Percentiles rank a stretch among this genome's conserved stretches.
Conservation (phyloP, 1,140 invertebrate species). For the Atta colombica region DNA sequence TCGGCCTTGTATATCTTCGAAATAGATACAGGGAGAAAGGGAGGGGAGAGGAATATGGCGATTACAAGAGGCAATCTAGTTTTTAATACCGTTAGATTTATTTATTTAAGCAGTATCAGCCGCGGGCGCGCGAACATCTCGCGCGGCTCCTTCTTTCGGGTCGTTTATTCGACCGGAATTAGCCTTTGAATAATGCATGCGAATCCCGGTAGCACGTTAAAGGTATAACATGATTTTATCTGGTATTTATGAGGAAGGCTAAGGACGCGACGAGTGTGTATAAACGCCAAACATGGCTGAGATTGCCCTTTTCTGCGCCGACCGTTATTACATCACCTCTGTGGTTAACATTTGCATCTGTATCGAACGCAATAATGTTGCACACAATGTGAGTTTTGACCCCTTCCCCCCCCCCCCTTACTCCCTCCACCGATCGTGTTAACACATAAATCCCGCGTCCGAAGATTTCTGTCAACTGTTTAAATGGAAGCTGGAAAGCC, state of each 20-base stretch:
- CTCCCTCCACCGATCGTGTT: slow-evolving; percentile 51
- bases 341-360: slow-evolving; percentile 75
- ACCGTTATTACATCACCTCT: slow-evolving; percentile 74
- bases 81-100: slow-evolving; percentile 64
- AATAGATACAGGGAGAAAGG: slow-evolving; percentile 19
- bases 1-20: slow-evolving; percentile 49
- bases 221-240: slow-evolving; percentile 83
- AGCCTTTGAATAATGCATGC: slow-evolving; percentile 84
- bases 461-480: slow-evolving; percentile 56
- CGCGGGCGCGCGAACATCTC: slow-evolving; percentile 57
- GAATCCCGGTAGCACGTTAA: slow-evolving; percentile 69
- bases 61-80: slow-evolving; percentile 64
- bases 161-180: slow-evolving; percentile 82
- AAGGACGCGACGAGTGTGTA: slow-evolving; percentile 72
- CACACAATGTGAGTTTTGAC: slow-evolving; percentile 67
- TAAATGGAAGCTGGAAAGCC: slow-evolving; percentile 28
- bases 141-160: slow-evolving; percentile 75
- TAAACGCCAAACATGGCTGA: slow-evolving; percentile 74
- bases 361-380: slow-evolving; percentile 76
- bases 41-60: slow-evolving; percentile 19
- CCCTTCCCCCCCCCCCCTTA: not conserved
- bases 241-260: slow-evolving; percentile 81
- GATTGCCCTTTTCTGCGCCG: slow-evolving; percentile 71
- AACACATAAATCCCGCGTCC: slow-evolving; percentile 58
- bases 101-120: slow-evolving; percentile 65